Evolutionary conservation across 2,888 invertebrate species (phyloP).

Genomic region (Amblyjoppa proteus): DNA sequence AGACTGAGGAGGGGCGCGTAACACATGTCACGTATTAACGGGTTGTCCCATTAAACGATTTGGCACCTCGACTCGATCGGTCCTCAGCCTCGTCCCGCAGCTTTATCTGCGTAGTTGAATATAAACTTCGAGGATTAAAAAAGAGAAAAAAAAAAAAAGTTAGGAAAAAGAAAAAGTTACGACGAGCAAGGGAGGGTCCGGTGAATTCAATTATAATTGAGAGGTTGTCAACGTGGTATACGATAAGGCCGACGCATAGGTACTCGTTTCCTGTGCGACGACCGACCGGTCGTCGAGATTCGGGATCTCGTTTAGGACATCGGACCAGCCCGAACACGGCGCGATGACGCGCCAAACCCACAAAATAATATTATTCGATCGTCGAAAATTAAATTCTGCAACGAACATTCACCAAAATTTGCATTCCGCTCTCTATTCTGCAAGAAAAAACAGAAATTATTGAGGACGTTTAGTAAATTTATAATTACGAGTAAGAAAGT

Average conservation of each 20-base stretch:
- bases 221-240: constrained; percentile 77
- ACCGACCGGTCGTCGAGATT: constrained; percentile 51
- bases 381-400: not conserved
- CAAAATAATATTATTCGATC: constrained; percentile 35
- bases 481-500: too few species aligned
- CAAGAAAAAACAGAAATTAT: too few species aligned
- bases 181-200: constrained; percentile 48
- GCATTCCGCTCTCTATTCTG: not conserved
- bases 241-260: constrained; percentile 75
- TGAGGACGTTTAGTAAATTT: too few species aligned
- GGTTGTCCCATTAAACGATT: constrained; percentile 82
- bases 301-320: constrained; percentile 53
- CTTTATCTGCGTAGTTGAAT: constrained; percentile 79
- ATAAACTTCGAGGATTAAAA: constrained; percentile 70
- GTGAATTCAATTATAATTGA: constrained; percentile 81
- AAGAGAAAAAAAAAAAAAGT: constrained; percentile 67
- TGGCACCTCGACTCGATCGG: constrained; percentile 76
- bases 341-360: constrained; percentile 42
- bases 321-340: constrained; percentile 47
- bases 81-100: constrained; percentile 49
- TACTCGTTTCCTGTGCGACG: constrained; percentile 61
- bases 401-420: not conserved
- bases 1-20: constrained; percentile 67
- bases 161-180: constrained; percentile 26
- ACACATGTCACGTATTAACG: constrained; percentile 82